Base-by-base conservation (phyloP, 2,113 vertebrate species). In the Loxodonta africana region DNA sequence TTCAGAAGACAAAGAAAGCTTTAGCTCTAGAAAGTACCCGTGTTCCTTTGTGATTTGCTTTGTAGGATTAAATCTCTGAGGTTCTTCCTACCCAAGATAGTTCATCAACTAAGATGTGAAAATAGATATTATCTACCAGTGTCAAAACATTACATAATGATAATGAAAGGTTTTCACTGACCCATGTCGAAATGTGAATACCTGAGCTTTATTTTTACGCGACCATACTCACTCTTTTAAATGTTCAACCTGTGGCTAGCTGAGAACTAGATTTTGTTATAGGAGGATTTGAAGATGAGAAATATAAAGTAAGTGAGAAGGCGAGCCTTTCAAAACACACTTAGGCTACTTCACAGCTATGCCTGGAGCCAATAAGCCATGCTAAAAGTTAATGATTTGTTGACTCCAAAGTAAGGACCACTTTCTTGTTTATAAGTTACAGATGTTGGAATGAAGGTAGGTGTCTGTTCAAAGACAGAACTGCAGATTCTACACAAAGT, bases 401-500 rank as follows among this genome's bases (percentile, higher is more conserved):
- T 84, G 25, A 80, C 51, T 91, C 33, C 78, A n/a, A 78, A 80
- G 37, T 41, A 84, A 37, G 84, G 82, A n/a, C n/a, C 82, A 63
- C 73, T 30, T 82, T 77, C 76, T 83, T 80, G 60, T 76, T 60
- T 94, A 41, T 74, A 95, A 84, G 25, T 46, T 95, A 51, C 60
- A 95, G 90, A 95, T 65, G 78, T 63, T 78, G 8, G 63, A 91
- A 84, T 86, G 84, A 97, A 93, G 51, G 57, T 86, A 82, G 17
- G 63, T 91, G 62, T 97, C 87, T 81, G n/a, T 91, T 89, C 87
- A 94, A 95, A 97, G 81, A 97, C 57, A 96, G 95, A 96, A 76
- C 81, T 93, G 71, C 76, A 88, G 65, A 85, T 71, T 93, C 57
- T 86, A 80, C 28, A 67, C 37, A 33, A 86, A 80, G 77, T 87